Evolutionary conservation across 2,797 vertebrate genomes (phyloP), one percentile per base, ranked within the genome.

Genomic region (Monodelphis domestica): DNA sequence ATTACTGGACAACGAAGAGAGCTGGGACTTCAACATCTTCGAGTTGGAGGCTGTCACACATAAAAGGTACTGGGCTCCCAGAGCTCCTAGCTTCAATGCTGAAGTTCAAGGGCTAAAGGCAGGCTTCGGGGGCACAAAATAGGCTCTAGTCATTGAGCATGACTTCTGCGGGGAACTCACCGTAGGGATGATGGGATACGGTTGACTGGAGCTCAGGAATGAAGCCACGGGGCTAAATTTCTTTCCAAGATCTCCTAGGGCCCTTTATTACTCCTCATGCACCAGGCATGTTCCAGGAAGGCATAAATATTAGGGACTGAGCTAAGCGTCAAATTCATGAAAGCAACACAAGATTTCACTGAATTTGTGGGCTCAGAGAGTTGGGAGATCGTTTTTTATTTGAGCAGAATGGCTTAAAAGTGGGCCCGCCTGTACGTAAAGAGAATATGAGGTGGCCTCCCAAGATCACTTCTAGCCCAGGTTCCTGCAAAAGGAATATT

Each of bases 1-100:
- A 54, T 94, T 99, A 90, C 97, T 99, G 52, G 98, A 98, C 53
- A 98, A 98, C 1, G 99, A 99, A 95, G 98, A 99, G 95, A 98
- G 97, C 53, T 99, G 99, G 98, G 98, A 99, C 92, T 99, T 99
- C 98, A 98, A 99, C 95, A 98, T 99, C 97, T 99, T 99, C 97
- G 98, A 99, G 91, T 63, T 99, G 97, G 99, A 99, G 96, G 96
- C 98, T 52, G 96, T 98, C 97, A 99, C 98, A 87, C 98, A 98
- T 95, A 99, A 98, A 98, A 98, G 98, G 98, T 98, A 98, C 26
- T 94, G 84, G 56, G 57, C 29, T 93, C 29, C 1, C 59, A 45
- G 0, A 0, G 29, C n/a, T 50, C 70, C 78, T 91, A 78, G 33
- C 90, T 51, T 53, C 2, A 53, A 5, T 55, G 45, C 78, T 91